Evolutionary conservation across 2,113 vertebrate genomes (phyloP), one percentile per base, ranked within the genome.

Genomic region (Trogon surrucura): DNA sequence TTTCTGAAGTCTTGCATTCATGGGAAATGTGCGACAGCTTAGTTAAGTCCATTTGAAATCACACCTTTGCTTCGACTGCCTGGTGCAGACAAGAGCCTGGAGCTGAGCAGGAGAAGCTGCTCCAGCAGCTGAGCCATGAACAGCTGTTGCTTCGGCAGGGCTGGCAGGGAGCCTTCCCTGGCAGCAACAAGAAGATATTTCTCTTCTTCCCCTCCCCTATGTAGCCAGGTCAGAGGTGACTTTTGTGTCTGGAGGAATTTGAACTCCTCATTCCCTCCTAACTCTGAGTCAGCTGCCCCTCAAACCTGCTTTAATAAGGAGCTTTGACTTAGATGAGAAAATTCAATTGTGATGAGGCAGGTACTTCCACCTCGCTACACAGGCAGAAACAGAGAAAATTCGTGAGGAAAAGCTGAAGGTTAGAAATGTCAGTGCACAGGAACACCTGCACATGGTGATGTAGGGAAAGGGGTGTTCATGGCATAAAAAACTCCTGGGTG

Each of bases 141-240:
- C 95, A 96, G 93, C 93, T 94, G 93, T 56, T 45, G 13, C 80
- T 89, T 89, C 47, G 84, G 83, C 75, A 83, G 36, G n/a, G 38
- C 19, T 2, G 5, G 70, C 8, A 4, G 54, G 69, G 75, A 91
- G 45, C 38, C 75, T 41, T 70, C 70, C 44, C 61, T 96, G 85
- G 94, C 88, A 94, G 54, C 66, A 79, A 17, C 1, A 2, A 79
- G 69, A 34, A 91, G 50, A 29, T 88, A 88, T 70, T 89, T 86
- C 85, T 94, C 62, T 89, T 88, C 73, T 69, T 79, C 77, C 65
- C 57, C 45, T 94, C n/a, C 84, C 48, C 57, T 81, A n/a, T 1
- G 3, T 34, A 79, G 53, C 41, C 9, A 12, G 88, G 85, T 96
- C 92, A 96, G 96, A 84, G 88, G 86, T 61, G 88, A 60, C 61